phyloP scores from a whole-genome alignment of 2,113 vertebrate genomes.

The Eleginops maclovinus region DNA sequence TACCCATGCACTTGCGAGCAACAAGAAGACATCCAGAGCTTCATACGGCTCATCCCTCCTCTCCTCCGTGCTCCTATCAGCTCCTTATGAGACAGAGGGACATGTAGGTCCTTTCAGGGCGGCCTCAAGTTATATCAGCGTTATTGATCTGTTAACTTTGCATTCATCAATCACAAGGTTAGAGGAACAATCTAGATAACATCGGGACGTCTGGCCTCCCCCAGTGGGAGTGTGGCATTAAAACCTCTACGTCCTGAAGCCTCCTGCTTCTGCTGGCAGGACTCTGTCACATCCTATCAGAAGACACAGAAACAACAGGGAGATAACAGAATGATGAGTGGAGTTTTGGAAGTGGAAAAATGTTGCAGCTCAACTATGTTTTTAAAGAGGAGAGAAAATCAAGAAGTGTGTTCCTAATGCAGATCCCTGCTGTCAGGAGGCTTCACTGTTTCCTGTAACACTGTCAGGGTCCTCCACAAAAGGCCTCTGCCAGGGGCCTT shows the following conservation, averaged over 20 bases:
- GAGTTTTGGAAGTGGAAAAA: background rate
- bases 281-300: constrained; percentile 7
- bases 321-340: constrained; percentile 9
- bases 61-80: constrained; percentile 5
- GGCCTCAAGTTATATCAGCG: constrained; percentile 32
- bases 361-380: background rate
- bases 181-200: constrained; percentile 32
- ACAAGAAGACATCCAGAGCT: constrained; percentile 12
- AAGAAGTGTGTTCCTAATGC: constrained; percentile 30
- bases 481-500: constrained; percentile 40
- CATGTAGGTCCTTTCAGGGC: constrained; percentile 15
- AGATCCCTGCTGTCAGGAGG: constrained; percentile 27
- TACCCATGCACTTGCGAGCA: background rate
- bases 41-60: background rate
- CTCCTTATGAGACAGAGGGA: background rate
- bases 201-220: constrained; percentile 16
- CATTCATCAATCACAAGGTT: constrained; percentile 53
- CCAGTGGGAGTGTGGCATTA: constrained; percentile 23
- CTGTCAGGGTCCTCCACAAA: constrained; percentile 49
- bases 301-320: background rate
- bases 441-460: constrained; percentile 43
- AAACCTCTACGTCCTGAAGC: constrained; percentile 9
- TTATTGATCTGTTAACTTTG: constrained; percentile 48
- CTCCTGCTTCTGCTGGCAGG: background rate
- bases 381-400: constrained; percentile 7